Percentiles rank a stretch among this genome's conserved stretches.
These are phyloP conservation scores for Syritta pipiens DNA, from an alignment of 2,888 invertebrate species.

Conservation along the genomic window DNA sequence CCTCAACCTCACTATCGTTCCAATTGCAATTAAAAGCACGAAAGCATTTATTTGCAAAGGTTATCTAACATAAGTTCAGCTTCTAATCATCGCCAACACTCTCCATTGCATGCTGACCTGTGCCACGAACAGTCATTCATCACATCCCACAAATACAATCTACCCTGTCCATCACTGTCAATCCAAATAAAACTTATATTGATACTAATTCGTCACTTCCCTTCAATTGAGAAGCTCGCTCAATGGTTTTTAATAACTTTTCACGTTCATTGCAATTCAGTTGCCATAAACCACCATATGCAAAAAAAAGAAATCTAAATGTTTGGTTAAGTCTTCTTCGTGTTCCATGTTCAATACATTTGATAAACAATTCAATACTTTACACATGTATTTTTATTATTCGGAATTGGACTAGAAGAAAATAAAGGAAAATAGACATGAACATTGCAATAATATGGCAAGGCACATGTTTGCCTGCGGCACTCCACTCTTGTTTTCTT, in stretches of 20 bases:
- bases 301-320: too few species aligned
- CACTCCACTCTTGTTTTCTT: constrained; percentile 17
- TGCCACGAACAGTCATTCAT: constrained; percentile 1
- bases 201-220: constrained; percentile 22
- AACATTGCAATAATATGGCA: constrained; percentile 16
- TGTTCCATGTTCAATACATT: too few species aligned
- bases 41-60: too few species aligned
- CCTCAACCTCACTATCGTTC: too few species aligned
- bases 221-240: constrained; percentile 36
- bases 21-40: too few species aligned
- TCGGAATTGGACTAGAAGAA: neutral
- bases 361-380: too few species aligned
- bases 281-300: constrained; percentile 10
- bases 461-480: constrained; percentile 17
- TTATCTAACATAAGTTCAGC: too few species aligned
- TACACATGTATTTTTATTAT: neutral
- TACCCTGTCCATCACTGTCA: constrained; percentile 26
- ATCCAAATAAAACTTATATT: constrained; percentile 52
- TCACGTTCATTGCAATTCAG: constrained; percentile 6
- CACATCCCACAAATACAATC: neutral
- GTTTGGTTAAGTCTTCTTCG: too few species aligned
- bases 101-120: neutral
- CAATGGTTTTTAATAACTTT: constrained; percentile 21
- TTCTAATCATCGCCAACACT: constrained; percentile 15
- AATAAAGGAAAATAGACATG: constrained; percentile 2